These are phyloP conservation scores for Limonius californicus DNA, from an alignment of 1,140 invertebrate genomes.

Conservation along the genomic window DNA sequence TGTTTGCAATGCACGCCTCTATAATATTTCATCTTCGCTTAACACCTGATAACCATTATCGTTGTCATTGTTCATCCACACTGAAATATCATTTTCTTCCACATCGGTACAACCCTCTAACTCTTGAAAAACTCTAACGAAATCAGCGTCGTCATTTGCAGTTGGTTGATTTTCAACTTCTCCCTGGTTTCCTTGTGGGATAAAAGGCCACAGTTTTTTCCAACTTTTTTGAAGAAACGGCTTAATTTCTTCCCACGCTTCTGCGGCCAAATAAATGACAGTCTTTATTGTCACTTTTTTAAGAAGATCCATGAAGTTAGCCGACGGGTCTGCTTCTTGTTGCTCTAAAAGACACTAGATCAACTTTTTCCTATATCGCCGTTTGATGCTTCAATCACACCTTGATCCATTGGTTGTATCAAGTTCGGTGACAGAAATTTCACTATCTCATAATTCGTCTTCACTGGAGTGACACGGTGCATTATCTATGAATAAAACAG, in stretches of 20 bases:
- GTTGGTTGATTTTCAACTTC: not conserved
- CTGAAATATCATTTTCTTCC: constrained; percentile 2
- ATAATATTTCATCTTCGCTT: constrained; percentile 4
- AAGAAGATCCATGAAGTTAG: not conserved
- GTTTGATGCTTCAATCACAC: not conserved
- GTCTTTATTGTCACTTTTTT: constrained; percentile 1
- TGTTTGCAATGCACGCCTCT: not conserved
- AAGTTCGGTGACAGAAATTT: constrained; percentile 5
- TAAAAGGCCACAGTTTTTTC: not conserved
- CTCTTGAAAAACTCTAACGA: constrained; percentile 1
- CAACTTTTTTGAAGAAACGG: not conserved
- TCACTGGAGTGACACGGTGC: constrained; percentile 3
- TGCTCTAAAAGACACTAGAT: constrained; percentile 1
- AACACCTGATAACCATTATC: constrained; percentile 1
- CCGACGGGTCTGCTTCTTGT: constrained; percentile 3
- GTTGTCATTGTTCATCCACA: not conserved
- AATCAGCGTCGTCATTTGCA: not conserved
- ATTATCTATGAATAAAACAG: not conserved
- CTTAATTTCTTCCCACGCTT: constrained; percentile 5
- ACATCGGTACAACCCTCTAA: not conserved
- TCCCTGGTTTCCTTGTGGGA: not conserved
- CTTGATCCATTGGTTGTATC: constrained; percentile 9
- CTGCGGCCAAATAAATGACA: constrained; percentile 6
- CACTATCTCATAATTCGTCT: not conserved
- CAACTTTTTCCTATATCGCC: not conserved